Percentiles rank a stretch among this genome's conserved stretches.
These are phyloP conservation scores for Podiceps cristatus DNA, from an alignment of 2,113 vertebrate genomes.

Conservation along the genomic window DNA sequence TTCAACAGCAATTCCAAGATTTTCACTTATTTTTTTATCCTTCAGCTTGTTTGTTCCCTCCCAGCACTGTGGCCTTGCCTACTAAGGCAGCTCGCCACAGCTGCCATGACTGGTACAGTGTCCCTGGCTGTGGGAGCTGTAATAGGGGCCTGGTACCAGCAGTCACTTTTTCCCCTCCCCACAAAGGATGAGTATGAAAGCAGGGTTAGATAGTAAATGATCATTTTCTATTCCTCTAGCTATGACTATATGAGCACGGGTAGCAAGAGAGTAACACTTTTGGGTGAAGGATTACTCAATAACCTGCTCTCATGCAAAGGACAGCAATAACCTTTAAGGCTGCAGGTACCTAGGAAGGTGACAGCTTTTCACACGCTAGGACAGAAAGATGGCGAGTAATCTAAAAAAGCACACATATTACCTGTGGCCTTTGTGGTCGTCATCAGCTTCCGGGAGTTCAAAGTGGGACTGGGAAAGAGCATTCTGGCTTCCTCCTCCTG, in stretches of 20 bases:
- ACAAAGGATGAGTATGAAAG: background rate
- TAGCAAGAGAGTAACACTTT: background rate
- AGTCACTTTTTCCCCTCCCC: background rate
- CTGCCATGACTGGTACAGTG: background rate
- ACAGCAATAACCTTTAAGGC: background rate
- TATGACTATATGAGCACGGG: background rate
- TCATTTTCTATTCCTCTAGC: background rate
- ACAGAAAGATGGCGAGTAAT: background rate
- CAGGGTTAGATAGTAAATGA: background rate
- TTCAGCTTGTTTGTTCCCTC: background rate
- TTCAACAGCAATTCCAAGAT: background rate
- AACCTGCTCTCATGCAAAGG: background rate
- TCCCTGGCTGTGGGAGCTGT: background rate
- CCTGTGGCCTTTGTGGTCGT: slow-evolving; percentile 63
- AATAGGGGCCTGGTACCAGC: background rate
- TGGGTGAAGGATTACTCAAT: background rate
- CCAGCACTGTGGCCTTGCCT: background rate
- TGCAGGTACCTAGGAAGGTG: background rate
- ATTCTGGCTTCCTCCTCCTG: slow-evolving; percentile 77
- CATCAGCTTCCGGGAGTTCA: slow-evolving; percentile 66
- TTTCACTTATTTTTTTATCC: background rate
- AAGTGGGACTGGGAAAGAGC: slow-evolving; percentile 75
- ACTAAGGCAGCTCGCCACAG: background rate
- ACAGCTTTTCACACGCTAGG: background rate
- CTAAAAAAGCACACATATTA: slow-evolving; percentile 22